A percentile compares a stretch with the other conserved stretches of the same genome.
phyloP scores from a whole-genome alignment of 2,113 vertebrate genomes.

The Megaleporinus macrocephalus region DNA sequence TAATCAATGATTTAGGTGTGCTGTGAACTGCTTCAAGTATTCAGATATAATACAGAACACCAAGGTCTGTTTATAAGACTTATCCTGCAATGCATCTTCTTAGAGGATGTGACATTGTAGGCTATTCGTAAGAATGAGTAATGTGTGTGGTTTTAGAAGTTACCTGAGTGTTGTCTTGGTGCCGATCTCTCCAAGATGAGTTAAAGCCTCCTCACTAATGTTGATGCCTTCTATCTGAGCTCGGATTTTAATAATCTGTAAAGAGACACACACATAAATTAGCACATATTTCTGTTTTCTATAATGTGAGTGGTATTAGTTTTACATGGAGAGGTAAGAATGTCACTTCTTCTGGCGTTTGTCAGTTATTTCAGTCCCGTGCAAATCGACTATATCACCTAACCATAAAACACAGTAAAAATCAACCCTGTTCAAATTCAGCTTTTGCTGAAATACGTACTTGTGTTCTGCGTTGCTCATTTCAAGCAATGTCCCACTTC shows the following conservation, averaged over 20 bases:
- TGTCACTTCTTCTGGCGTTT: too few relatives aligned
- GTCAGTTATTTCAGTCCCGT: too few relatives aligned
- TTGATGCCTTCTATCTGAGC: slow-evolving; percentile 94
- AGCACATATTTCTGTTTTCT: neutral
- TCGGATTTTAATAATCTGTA: slow-evolving; percentile 96
- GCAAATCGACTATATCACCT: too few relatives aligned
- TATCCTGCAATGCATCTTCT: neutral
- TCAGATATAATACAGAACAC: neutral
- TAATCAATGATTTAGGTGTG: neutral
- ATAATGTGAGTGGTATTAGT: too few relatives aligned
- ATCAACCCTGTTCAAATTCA: too few relatives aligned
- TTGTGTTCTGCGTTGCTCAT: too few relatives aligned
- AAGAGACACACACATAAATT: neutral
- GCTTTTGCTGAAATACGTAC: too few relatives aligned
- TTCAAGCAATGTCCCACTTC: too few relatives aligned
- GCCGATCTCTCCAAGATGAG: slow-evolving; percentile 93
- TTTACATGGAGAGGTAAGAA: neutral
- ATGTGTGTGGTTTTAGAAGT: slow-evolving; percentile 11
- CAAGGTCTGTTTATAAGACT: neutral
- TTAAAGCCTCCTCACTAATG: slow-evolving; percentile 91
- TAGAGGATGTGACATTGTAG: neutral
- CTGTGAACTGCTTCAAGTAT: neutral
- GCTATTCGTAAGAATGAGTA: neutral
- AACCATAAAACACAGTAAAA: too few relatives aligned
- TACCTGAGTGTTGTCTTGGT: slow-evolving; percentile 97